Conservation (phyloP, 2,797 vertebrate species). For the Sebastes oblongus region DNA sequence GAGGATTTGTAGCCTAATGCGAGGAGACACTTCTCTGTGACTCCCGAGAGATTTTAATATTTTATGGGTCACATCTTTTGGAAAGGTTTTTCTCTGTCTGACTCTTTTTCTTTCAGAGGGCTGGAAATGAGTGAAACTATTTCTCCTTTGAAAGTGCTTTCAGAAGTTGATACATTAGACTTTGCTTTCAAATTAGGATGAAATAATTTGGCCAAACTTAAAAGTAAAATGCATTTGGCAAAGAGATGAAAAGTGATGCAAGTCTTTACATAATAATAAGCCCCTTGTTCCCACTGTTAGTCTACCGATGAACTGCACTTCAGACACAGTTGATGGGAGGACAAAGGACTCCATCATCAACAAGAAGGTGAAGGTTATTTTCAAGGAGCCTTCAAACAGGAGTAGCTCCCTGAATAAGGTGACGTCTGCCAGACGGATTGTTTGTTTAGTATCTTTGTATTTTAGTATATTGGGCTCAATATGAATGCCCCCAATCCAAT, state of each 20-base stretch:
- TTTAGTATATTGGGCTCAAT: neutral
- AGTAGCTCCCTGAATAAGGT: neutral
- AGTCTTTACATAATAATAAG: neutral
- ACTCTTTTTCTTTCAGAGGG: constrained; percentile 19
- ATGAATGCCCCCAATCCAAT: neutral
- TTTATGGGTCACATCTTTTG: constrained; percentile 48
- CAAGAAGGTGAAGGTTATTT: neutral
- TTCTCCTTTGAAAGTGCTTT: constrained; percentile 28
- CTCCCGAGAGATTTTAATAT: constrained; percentile 48
- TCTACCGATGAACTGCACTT: neutral
- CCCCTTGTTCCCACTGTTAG: neutral
- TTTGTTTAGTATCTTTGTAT: neutral
- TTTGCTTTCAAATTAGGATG: constrained; percentile 13
- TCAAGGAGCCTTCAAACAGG: neutral
- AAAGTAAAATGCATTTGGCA: neutral
- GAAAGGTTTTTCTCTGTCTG: constrained; percentile 2
- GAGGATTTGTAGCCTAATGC: constrained; percentile 19
- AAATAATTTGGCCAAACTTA: constrained; percentile 5
- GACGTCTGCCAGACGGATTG: neutral
- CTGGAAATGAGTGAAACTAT: neutral
- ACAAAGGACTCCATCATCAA: neutral
- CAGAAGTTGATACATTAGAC: constrained; percentile 4
- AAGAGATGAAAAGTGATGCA: neutral
- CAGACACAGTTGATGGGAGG: neutral
- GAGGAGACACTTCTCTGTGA: constrained; percentile 26